Evolutionary conservation across 2,888 invertebrate species (phyloP).

Genomic region (Rhingia campestris): DNA sequence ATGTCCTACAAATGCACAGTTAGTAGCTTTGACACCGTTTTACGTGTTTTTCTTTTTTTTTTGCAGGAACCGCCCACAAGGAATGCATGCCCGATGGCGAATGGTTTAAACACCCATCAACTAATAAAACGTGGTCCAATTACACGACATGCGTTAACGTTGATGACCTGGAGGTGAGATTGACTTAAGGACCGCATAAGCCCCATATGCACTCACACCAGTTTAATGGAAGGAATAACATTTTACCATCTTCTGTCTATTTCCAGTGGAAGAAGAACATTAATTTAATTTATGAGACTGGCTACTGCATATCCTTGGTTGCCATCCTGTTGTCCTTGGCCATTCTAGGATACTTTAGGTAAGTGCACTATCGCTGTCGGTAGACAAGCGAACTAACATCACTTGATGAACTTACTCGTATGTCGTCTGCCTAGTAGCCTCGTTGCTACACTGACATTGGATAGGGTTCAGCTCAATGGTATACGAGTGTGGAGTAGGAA

Average conservation of each 20-base stretch:
- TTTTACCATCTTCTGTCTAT: slow-evolving; percentile 36
- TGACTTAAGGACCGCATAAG: slow-evolving; percentile 13
- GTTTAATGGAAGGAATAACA: neutral
- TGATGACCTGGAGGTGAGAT: slow-evolving; percentile 87
- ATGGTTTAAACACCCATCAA: slow-evolving; percentile 92
- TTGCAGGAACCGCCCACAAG: slow-evolving; percentile 90
- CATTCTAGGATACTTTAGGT: slow-evolving; percentile 94
- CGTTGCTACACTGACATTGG: slow-evolving; percentile 46
- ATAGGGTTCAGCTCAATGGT: neutral
- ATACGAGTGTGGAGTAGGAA: neutral
- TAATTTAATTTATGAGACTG: slow-evolving; percentile 91
- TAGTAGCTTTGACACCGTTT: slow-evolving; percentile 14
- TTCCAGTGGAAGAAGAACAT: slow-evolving; percentile 89
- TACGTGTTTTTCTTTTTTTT: slow-evolving; percentile 74
- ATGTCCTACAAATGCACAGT: slow-evolving; percentile 14
- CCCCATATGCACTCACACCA: neutral
- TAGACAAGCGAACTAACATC: slow-evolving; percentile 59
- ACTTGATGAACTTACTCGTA: slow-evolving; percentile 72
- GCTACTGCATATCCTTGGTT: slow-evolving; percentile 93
- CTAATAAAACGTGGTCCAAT: slow-evolving; percentile 92
- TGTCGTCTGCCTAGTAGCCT: slow-evolving; percentile 12
- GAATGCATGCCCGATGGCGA: slow-evolving; percentile 90
- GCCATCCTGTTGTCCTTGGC: slow-evolving; percentile 91
- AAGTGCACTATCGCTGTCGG: slow-evolving; percentile 82
- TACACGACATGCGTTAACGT: slow-evolving; percentile 93